phyloP scores from a whole-genome alignment of 53 echinoderm and acorn worm species.

The Mesocentrotus franciscanus region DNA sequence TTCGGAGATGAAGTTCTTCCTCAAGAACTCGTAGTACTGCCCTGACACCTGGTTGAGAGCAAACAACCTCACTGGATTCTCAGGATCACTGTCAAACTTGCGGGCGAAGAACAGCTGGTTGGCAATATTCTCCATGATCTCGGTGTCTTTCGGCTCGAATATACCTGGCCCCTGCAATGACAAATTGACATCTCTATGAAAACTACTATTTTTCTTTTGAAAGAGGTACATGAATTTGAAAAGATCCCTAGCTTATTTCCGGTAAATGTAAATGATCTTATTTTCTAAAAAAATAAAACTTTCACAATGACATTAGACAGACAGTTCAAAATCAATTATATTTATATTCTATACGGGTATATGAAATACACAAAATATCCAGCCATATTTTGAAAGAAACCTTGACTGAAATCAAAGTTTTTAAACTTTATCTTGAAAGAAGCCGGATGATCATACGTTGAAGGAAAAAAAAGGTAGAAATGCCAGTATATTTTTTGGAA shows the following conservation, averaged over 20 bases:
- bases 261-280: too few relatives aligned
- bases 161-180: conserved; percentile 86
- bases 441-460: too few relatives aligned
- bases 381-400: background rate
- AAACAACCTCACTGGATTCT: conserved; percentile 78
- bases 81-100: conserved; percentile 84
- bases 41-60: conserved; percentile 82
- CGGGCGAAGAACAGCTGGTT: conserved; percentile 90
- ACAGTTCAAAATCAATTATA: too few relatives aligned
- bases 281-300: too few relatives aligned
- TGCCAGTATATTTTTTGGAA: too few relatives aligned
- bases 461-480: too few relatives aligned
- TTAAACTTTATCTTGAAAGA: background rate
- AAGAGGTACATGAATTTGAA: background rate
- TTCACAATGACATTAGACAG: too few relatives aligned
- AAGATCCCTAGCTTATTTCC: too few relatives aligned
- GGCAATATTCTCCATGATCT: conserved; percentile 75
- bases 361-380: background rate
- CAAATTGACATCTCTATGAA: background rate
- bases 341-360: too few relatives aligned
- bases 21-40: conserved; percentile 82
- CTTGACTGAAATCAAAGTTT: too few relatives aligned
- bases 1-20: conserved; percentile 76
- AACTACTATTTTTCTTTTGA: background rate
- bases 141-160: conserved; percentile 83